Evolutionary conservation across 2,888 invertebrate species (phyloP).

Genomic region (Tuberolachnus salignus): DNA sequence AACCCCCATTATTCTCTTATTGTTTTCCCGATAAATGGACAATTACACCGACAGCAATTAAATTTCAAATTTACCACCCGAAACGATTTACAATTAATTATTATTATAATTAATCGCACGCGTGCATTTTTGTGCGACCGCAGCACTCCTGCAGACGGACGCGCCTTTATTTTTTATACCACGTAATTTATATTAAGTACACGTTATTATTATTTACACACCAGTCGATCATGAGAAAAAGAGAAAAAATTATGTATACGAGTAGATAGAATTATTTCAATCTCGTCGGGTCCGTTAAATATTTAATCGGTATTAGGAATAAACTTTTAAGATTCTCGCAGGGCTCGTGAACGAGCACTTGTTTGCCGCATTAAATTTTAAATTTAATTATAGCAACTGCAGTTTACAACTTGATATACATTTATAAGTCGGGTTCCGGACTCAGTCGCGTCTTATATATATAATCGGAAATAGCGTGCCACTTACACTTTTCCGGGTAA

Average conservation of each 20-base stretch:
- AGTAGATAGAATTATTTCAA: constrained; percentile 4
- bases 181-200: not conserved
- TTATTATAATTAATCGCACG: too few species aligned
- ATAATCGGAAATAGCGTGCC: not conserved
- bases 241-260: not conserved
- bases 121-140: too few species aligned
- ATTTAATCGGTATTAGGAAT: constrained; percentile 5
- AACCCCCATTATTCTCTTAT: too few species aligned
- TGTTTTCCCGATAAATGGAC: too few species aligned
- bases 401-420: not conserved
- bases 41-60: too few species aligned
- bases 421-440: not conserved
- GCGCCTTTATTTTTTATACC: not conserved
- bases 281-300: constrained; percentile 1
- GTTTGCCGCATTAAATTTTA: constrained; percentile 21
- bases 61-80: too few species aligned
- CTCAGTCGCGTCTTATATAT: not conserved
- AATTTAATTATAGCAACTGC: constrained; percentile 26
- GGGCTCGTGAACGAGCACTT: not conserved
- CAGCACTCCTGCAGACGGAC: not conserved
- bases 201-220: not conserved
- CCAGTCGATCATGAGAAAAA: not conserved
- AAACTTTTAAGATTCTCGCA: constrained; percentile 1
- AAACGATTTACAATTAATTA: too few species aligned
- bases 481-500: not conserved